These are phyloP conservation scores for Osmerus mordax DNA, from an alignment of 2,113 vertebrate genomes.

Conservation along the genomic window DNA sequence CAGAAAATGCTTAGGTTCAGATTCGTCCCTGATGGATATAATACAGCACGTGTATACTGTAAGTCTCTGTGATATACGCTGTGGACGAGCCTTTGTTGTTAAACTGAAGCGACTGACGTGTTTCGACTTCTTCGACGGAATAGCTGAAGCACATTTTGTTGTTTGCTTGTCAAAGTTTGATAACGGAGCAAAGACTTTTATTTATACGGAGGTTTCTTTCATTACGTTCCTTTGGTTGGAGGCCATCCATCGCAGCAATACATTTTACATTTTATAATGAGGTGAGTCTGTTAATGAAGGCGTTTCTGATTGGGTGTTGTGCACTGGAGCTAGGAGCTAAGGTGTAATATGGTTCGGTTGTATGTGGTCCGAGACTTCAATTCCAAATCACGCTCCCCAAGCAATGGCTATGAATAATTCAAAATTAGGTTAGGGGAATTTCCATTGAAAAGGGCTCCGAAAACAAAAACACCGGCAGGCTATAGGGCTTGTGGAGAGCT, in stretches of 20 bases:
- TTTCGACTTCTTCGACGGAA: neutral
- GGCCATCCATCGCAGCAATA: neutral
- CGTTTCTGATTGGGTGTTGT: slow-evolving; percentile 25
- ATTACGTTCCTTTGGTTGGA: neutral
- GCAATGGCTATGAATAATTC: slow-evolving; percentile 46
- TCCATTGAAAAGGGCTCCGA: slow-evolving; percentile 25
- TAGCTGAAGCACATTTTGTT: neutral
- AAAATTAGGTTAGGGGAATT: slow-evolving; percentile 32
- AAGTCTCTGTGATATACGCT: no score
- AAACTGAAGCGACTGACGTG: no score
- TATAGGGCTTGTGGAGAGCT: slow-evolving; percentile 13
- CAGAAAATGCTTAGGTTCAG: no score
- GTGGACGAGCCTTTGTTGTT: no score
- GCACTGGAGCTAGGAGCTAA: slow-evolving; percentile 26
- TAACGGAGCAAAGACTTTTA: neutral
- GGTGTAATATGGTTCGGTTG: slow-evolving; percentile 27
- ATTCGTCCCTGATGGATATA: no score
- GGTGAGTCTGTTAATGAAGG: slow-evolving; percentile 30
- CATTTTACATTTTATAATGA: slow-evolving; percentile 27
- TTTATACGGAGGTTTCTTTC: neutral
- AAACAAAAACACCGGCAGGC: slow-evolving; percentile 12
- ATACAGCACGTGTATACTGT: no score
- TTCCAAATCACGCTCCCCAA: slow-evolving; percentile 27
- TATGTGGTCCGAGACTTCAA: neutral
- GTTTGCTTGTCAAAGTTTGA: neutral